A percentile compares a stretch with the other conserved stretches of the same genome.
Conservation (phyloP, 2,113 vertebrate species). For the Alosa alosa region DNA sequence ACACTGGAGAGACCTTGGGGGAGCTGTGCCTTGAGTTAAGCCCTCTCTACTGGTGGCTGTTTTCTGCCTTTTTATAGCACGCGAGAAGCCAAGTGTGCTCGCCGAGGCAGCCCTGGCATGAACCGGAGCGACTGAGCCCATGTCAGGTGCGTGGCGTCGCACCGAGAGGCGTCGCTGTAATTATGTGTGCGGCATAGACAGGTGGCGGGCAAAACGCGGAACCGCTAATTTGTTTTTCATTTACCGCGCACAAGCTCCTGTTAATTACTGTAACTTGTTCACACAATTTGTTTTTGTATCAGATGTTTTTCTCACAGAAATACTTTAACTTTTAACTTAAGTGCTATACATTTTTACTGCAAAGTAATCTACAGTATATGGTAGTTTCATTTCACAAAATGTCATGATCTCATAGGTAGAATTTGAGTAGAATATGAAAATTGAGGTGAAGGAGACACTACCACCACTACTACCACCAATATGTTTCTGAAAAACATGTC, state of each 20-base stretch:
- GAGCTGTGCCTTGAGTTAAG: neutral
- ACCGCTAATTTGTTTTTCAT: conserved; percentile 9
- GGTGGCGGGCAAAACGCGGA: neutral
- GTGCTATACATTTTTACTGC: neutral
- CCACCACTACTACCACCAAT: too few species aligned
- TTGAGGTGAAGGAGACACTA: neutral
- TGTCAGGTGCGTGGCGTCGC: neutral
- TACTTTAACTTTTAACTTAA: neutral
- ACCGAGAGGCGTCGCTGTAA: neutral
- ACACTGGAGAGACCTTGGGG: neutral
- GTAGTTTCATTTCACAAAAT: too few species aligned
- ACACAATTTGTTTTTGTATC: neutral
- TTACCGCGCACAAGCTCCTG: neutral
- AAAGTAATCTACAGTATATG: neutral
- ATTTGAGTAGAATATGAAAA: too few species aligned
- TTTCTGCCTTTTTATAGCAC: conserved; percentile 5
- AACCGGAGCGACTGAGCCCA: neutral
- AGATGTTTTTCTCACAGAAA: neutral
- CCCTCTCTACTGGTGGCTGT: neutral
- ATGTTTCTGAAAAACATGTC: neutral
- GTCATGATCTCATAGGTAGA: too few species aligned
- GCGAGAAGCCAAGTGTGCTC: neutral
- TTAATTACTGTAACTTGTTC: neutral
- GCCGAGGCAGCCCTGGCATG: too few species aligned
- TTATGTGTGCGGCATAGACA: neutral